Evolutionary conservation across 1,140 invertebrate genomes (phyloP), one percentile per base, ranked within the genome.

Genomic region (Zaprionus ornatus): DNA sequence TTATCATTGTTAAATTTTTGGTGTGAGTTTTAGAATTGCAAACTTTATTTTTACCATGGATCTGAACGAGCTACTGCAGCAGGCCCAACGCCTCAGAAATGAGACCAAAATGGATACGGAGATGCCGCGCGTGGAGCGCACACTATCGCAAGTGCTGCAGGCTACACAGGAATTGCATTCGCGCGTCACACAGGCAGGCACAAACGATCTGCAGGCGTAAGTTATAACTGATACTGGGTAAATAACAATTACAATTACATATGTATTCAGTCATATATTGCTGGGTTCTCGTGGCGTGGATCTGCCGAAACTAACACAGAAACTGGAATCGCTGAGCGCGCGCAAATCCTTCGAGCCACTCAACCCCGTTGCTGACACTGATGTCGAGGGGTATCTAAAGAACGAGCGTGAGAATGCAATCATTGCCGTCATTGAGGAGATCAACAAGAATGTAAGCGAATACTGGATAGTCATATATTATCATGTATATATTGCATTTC

Each of bases 381-480:
- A 99, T 93, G 96, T 98, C 73, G 94, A 97, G 83, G 97, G 96
- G 81, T 99, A 97, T 93, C 93, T 99, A 4, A 96, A 96, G 93
- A 98, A 98, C 95, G 98, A 99, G 94, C 95, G 97, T 63, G 97
- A 99, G 93, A 99, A 98, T 95, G 97, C 97, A 21, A 96, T 99
- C 85, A 93, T 99, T 4, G 96, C 97, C 23, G 95, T 98, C 9
- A 98, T 99, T 83, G 98, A 99, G 93, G 96, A 98, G 92, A 97
- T 97, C 54, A 95, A 97, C 74, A 95, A 96, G 93, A 95, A 95
- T 90, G 97, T 97, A 94, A 94, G 95, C 94, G 17, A 15, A 21
- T 27, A 9, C n/a, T 7, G n/a, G 2, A 25, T 32, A 10, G 5
- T 6, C 1, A n/a, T 3, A 1, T 0, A 32, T 23, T 42, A 15